Evolutionary conservation across 2,113 vertebrate genomes (phyloP), one percentile per base, ranked within the genome.

Genomic region (Anser cygnoides): DNA sequence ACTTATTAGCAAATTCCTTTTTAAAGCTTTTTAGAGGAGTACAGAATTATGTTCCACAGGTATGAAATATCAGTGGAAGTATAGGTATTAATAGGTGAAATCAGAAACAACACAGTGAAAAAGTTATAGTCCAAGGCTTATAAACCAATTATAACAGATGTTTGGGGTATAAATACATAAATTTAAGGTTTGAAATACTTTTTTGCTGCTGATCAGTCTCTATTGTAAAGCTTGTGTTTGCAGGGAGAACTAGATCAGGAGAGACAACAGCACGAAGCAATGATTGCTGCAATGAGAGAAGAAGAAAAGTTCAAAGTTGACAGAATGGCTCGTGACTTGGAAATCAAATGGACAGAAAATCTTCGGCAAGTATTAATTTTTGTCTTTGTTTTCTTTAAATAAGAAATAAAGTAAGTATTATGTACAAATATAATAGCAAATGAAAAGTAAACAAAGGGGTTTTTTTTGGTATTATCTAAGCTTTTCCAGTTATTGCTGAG

Each of bases 291-390:
- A 92, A 98, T 99, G 97, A 99, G 98, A 95, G 99, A 99, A 93
- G 99, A 99, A 55, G 99, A 99, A 52, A 99, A 99, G 88, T 97
- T 98, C 15, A 99, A 98, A 97, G 99, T 99, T 95, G 99, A 99
- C 96, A 99, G 98, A 94, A 98, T 99, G 98, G 99, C 99, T 26
- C 98, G 98, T 83, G 99, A 99, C 95, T 97, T 99, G 90, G 99
- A 99, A 98, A 98, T 99, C 28, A 99, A 99, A 96, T 99, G 99
- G 99, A 99, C 99, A 11, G 99, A 99, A 97, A 99, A 99, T 50
- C 98, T 99, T 94, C 92, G 97, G 97, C 95, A 98, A 99, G 99
- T 99, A 88, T 76, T 33, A 14, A 11, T 19, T 50, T 20, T 61
- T 74, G 22, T 77, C 25, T 75, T 57, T 44, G 46, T n/a, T 7